Evolutionary conservation across 2,797 vertebrate genomes (phyloP), one percentile per base, ranked within the genome.

Genomic region (Acrossocheilus wenchowensis): DNA sequence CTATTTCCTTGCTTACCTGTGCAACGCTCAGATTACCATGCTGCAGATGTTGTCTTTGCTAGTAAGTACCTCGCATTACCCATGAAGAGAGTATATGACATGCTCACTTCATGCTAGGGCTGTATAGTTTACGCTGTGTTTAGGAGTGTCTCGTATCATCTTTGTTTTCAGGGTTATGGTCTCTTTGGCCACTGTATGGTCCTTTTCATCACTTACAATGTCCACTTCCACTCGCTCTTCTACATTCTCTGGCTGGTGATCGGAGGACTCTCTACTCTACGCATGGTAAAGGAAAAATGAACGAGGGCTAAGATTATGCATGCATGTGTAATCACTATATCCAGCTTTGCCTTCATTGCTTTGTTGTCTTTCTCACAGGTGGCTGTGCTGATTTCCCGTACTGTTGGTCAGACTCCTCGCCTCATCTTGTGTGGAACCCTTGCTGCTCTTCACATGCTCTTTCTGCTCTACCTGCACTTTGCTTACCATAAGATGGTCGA

Each of bases 11-110:
- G 97, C 97, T 0, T 99, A 99, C 90, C 93, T 99, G 90, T 97
- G 98, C 90, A 99, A 99, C 1, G 95, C 98, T 88, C 98, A 99
- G 90, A 98, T 99, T 94, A 99, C 98, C 1, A 98, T 99, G 97
- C 95, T 99, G 71, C 98, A 99, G 95, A 99, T 95, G 95, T 91
- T 99, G 75, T 98, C 98, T 6, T 93, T 99, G 86, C 93, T 99
- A 95, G 98, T 99, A 91, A 81, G 97, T 95, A 45, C 15, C n/a
- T 78, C 5, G 6, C 50, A 71, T 71, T 52, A 41, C 50, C 11
- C 4, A 15, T 6, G 36, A 50, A 66, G 57, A 3, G 3, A 50
- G n/a, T 68, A 1, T 19, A 19, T 48, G 30, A 30, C 7, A 21
- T 45, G 9, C 36, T 23, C 30, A 36, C 17, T 48, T 50, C 10